Evolutionary conservation across 2,797 vertebrate species (phyloP), one percentile per base, ranked within the genome.

Genomic region (Falco naumanni): DNA sequence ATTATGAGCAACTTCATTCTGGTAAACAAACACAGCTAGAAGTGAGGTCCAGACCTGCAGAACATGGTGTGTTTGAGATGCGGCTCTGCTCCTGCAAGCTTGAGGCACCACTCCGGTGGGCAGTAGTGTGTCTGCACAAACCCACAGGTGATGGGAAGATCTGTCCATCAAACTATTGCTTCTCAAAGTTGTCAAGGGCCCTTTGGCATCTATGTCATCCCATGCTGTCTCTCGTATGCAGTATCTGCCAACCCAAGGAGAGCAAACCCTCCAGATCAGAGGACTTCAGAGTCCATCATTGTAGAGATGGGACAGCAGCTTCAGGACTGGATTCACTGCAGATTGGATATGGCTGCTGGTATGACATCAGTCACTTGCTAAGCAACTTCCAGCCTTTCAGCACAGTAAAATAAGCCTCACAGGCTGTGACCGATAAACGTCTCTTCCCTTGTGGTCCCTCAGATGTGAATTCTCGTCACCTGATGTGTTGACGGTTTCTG

Each of bases 401-500:
- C 72, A 3, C 43, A 69, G 47, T 19, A 48, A 86, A 88, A 81
- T 69, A 48, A 91, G 47, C 89, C 65, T 88, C 59, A 20, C 25
- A 11, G 74, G 53, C 57, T 56, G 69, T 0, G 0, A 72, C 84
- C 9, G 8, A 78, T 71, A 83, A 91, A 92, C 59, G 59, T 18
- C 69, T 90, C 86, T 68, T 93, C 84, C 69, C 82, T 91, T 0
- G 1, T 12, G 43, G 82, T 89, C 79, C 63, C 59, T 95, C 81
- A 34, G 57, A 76, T 83, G 76, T 47, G 88, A 90, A 50, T 92
- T 93, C 90, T 63, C 89, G 50, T 91, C 93, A 81, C 90, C 94
- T 95, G 90, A 93, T 43, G 84, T 94, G 95, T 88, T 94, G 90
- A 89, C 1, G n/a, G 90, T 84, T 95, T 85, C 90, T 85, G 78